Evolutionary conservation across 1,140 invertebrate species (phyloP).

Genomic region (Formica exsecta): DNA sequence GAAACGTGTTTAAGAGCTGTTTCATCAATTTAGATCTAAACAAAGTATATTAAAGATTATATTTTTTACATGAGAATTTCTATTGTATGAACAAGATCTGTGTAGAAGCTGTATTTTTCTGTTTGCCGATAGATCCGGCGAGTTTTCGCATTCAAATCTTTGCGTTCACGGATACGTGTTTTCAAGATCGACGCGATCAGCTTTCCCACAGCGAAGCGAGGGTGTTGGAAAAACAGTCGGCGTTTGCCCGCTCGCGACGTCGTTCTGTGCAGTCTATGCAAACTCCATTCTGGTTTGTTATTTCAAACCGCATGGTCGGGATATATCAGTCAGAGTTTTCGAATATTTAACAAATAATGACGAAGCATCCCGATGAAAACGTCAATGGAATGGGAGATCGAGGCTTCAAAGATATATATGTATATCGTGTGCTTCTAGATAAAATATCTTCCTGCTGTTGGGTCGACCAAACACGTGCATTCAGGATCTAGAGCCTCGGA

Average conservation of each 20-base stretch:
- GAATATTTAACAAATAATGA: conserved; percentile 75
- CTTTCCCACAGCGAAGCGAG: conserved; percentile 49
- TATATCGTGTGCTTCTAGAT: background rate
- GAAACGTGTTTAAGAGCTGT: background rate
- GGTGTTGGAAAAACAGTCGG: conserved; percentile 72
- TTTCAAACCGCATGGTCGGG: conserved; percentile 57
- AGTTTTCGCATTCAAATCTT: conserved; percentile 58
- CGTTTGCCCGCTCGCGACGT: conserved; percentile 48
- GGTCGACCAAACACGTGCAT: background rate
- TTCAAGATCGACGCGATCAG: conserved; percentile 33
- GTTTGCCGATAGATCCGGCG: conserved; percentile 1
- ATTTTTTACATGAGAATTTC: background rate
- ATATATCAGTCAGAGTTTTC: conserved; percentile 64
- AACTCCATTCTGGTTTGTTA: conserved; percentile 69
- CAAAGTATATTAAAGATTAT: background rate
- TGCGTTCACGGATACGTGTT: conserved; percentile 49
- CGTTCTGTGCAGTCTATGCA: conserved; percentile 60
- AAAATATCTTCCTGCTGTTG: conserved; percentile 13
- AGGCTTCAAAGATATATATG: conserved; percentile 1
- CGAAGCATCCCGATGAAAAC: conserved; percentile 49
- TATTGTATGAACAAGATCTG: background rate
- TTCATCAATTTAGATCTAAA: conserved; percentile 2
- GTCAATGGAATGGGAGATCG: conserved; percentile 17
- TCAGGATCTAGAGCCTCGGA: background rate
- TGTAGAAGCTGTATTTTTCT: conserved; percentile 22